These are phyloP conservation scores for Sericinus montela DNA, from an alignment of 2,888 invertebrate genomes.

Conservation along the genomic window DNA sequence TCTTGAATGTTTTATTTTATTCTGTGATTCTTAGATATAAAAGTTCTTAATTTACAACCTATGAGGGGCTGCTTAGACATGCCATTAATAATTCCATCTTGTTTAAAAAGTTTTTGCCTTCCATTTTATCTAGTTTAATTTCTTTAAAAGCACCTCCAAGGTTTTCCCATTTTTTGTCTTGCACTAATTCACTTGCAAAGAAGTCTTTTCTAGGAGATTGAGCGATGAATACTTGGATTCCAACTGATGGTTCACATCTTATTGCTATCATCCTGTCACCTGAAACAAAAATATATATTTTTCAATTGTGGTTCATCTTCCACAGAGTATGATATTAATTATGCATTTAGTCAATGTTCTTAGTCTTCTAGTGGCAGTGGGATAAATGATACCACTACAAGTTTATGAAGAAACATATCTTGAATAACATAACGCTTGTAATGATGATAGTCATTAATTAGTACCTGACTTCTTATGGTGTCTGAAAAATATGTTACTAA, in stretches of 20 bases:
- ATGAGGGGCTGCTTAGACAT: conserved; percentile 86
- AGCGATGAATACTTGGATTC: conserved; percentile 93
- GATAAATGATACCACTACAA: too few species aligned
- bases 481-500: too few species aligned
- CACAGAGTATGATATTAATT: too few species aligned
- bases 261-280: conserved; percentile 92
- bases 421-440: too few species aligned
- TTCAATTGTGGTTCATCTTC: too few species aligned
- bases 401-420: too few species aligned
- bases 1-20: conserved; percentile 31
- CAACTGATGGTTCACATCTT: conserved; percentile 92
- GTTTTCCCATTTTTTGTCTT: conserved; percentile 96
- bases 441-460: too few species aligned
- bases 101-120: conserved; percentile 96
- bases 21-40: conserved; percentile 13
- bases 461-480: too few species aligned
- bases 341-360: too few species aligned
- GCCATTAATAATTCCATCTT: conserved; percentile 98
- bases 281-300: conserved; percentile 32
- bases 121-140: conserved; percentile 94
- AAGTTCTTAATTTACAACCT: conserved; percentile 27
- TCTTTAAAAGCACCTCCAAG: conserved; percentile 95
- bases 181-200: conserved; percentile 91
- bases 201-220: conserved; percentile 93
- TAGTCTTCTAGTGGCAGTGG: too few species aligned